phyloP scores from a whole-genome alignment of 2,797 vertebrate genomes.

The Poeciliopsis infans region DNA sequence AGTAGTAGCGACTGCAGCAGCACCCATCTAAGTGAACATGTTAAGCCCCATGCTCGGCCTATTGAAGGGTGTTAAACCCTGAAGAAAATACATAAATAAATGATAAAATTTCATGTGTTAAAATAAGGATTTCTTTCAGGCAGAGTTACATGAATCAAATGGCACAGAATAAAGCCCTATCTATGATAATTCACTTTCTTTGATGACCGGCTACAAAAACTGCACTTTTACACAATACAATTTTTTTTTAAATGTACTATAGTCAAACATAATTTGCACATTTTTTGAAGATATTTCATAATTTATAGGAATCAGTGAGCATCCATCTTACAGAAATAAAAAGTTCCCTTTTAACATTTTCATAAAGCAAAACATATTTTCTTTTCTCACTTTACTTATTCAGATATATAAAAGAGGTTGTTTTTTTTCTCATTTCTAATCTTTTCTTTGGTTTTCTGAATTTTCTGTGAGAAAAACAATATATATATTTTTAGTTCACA shows the following conservation, averaged over 20 bases:
- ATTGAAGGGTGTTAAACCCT: background rate
- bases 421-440: background rate
- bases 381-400: background rate
- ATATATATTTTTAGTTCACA: background rate
- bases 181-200: no score
- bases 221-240: no score
- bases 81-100: background rate
- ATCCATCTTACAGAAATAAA: no score
- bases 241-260: no score
- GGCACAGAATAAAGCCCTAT: no score
- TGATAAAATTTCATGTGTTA: background rate
- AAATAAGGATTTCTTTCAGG: background rate
- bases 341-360: background rate
- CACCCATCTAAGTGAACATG: background rate
- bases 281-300: no score
- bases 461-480: background rate
- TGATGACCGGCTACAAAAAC: no score
- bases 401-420: background rate
- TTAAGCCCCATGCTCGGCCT: background rate
- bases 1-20: constrained; percentile 8
- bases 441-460: no score
- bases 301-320: no score
- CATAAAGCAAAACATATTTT: background rate
- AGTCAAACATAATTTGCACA: no score
- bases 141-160: background rate